phyloP scores from a whole-genome alignment of 2,113 vertebrate genomes.

The Peromyscus polionotus region DNA sequence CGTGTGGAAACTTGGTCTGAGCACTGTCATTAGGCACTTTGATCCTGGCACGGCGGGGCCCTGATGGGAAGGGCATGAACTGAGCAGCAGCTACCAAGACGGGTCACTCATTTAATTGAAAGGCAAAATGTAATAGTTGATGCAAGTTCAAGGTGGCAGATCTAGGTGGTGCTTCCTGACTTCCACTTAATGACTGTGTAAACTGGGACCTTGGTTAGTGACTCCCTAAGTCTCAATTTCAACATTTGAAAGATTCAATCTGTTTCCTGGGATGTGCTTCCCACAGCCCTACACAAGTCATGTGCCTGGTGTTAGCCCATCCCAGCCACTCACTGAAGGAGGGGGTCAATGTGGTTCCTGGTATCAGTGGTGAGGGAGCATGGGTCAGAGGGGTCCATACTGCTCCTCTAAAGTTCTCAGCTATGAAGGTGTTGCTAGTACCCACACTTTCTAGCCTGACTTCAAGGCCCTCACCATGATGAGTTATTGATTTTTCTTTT shows the following conservation, averaged over 20 bases:
- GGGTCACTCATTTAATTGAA: not conserved
- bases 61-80: not conserved
- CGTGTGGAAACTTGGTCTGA: not conserved
- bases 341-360: not conserved
- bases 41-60: not conserved
- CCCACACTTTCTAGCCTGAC: slow-evolving; percentile 25
- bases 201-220: not conserved
- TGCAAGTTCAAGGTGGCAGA: not conserved
- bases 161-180: not conserved
- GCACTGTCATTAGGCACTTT: not conserved
- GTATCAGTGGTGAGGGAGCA: rapidly evolving
- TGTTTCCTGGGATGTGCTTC: rapidly evolving
- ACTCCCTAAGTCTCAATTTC: not conserved
- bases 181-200: not conserved
- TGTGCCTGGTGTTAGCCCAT: too few relatives aligned
- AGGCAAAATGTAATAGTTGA: not conserved
- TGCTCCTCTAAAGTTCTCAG: not conserved
- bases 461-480: slow-evolving; percentile 63
- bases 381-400: too few relatives aligned
- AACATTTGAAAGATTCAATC: not conserved
- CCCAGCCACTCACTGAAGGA: rapidly evolving
- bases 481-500: slow-evolving; percentile 76
- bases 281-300: not conserved
- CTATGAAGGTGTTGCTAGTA: not conserved
- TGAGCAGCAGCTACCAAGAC: not conserved